Percentiles rank a stretch among this genome's conserved stretches.
Conservation (phyloP, 2,113 vertebrate species). For the Fulica atra region DNA sequence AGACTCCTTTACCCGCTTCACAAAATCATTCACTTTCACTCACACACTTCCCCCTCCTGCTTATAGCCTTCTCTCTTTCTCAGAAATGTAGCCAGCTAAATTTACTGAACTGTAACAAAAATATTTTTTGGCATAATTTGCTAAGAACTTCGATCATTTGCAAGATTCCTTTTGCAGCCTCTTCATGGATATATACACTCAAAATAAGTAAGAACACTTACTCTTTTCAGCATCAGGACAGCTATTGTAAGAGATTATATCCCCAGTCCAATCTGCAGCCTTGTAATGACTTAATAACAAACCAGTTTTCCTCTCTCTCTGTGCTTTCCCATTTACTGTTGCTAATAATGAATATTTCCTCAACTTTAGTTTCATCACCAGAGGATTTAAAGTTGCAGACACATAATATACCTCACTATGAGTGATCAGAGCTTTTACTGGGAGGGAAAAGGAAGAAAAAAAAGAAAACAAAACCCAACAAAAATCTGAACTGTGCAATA, state of each 20-base stretch:
- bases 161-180: neutral
- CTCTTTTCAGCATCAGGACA: neutral
- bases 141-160: neutral
- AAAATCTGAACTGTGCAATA: neutral
- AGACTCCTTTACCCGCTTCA: conserved; percentile 19
- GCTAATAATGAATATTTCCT: neutral
- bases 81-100: neutral
- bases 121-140: neutral
- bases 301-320: neutral
- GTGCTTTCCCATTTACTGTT: neutral
- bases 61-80: neutral
- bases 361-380: neutral
- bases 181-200: neutral
- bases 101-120: neutral
- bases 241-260: neutral
- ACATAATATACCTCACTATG: neutral
- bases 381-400: neutral
- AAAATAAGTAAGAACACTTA: neutral
- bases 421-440: neutral
- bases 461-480: neutral
- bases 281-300: neutral
- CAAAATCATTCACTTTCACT: neutral
- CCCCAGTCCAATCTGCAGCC: neutral
- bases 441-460: neutral
- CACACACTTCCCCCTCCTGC: neutral